Percentiles rank a stretch among this genome's conserved stretches.
Evolutionary conservation across 2,888 invertebrate genomes (phyloP).

Genomic region (Ligdia adustata): DNA sequence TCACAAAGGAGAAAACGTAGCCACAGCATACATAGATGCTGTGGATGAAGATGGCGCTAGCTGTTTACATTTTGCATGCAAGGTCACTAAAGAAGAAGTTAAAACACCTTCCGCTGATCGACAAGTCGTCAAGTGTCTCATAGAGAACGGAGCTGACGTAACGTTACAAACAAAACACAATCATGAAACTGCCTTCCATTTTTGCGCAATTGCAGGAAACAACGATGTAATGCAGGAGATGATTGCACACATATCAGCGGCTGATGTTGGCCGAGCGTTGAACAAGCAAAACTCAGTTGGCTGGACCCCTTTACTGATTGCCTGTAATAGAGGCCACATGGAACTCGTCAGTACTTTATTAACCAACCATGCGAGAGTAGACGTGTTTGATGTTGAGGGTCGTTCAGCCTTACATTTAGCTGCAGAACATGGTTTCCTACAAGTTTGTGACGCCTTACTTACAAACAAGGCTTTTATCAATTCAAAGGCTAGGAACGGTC

Average conservation of each 20-base stretch:
- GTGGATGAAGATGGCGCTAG: conserved; percentile 96
- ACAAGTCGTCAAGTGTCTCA: conserved; percentile 94
- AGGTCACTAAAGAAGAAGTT: conserved; percentile 93
- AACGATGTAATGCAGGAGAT: conserved; percentile 97
- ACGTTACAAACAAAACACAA: conserved; percentile 92
- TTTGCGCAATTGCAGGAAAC: conserved; percentile 97
- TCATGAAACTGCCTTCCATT: conserved; percentile 97
- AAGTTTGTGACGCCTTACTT: conserved; percentile 94
- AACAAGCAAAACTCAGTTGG: conserved; percentile 97
- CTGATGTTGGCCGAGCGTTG: conserved; percentile 96
- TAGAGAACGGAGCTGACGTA: conserved; percentile 96
- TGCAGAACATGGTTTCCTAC: conserved; percentile 96
- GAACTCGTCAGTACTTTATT: conserved; percentile 95
- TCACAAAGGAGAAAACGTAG: conserved; percentile 89
- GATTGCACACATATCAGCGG: conserved; percentile 94
- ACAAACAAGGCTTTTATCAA: conserved; percentile 99
- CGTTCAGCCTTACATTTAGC: conserved; percentile 97
- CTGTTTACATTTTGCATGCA: conserved; percentile 97
- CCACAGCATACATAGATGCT: conserved; percentile 93
- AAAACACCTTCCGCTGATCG: conserved; percentile 88
- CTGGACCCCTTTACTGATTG: conserved; percentile 98
- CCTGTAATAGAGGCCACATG: conserved; percentile 97
- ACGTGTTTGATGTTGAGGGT: conserved; percentile 98
- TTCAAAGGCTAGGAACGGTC: conserved; percentile 97
- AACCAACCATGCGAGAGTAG: conserved; percentile 97